Base-by-base conservation (phyloP, 2,797 vertebrate genomes). In the Moxostoma hubbsi region DNA sequence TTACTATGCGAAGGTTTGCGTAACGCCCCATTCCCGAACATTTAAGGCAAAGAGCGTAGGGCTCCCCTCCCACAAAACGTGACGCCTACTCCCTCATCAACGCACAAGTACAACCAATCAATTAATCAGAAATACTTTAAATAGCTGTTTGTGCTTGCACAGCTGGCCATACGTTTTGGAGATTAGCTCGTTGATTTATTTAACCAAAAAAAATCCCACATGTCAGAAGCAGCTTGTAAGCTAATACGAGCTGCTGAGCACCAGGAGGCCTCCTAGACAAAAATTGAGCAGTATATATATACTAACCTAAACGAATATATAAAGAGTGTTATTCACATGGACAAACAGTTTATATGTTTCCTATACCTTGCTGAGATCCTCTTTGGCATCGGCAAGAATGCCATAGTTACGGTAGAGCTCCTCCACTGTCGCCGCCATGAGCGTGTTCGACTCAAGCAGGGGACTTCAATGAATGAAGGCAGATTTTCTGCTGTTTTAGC, bases 361-460 rank as follows among this genome's bases (percentile, higher is more conserved):
- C 46, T 90, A 74, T 81, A 98, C 98, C 95, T 96, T 94, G 81
- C 94, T 94, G 66, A 97, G 93, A 86, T 96, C 92, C 61, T 99
- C 97, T 86, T 96, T 98, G 66, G 96, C 96, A 69, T 98, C 97
- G 66, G 98, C 97, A 9, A 99, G 90, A 86, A 99, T 93, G 71
- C 98, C 98, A 68, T 99, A 99, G 91, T 93, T 99, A 54, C 96
- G 96, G 87, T 99, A 99, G 2, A 99, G 94, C 88, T 99, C 97
- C 94, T 99, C 97, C 82, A 99, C 96, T 15, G 94, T 97, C 89
- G 91, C 92, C 93, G 94, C 94, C 94, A 94, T 94, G 91, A 89
- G 92, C 91, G 89, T 90, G 85, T 88, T 78, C 47, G 49, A 43
- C 51, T 58, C 61, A 67, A 71, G 61, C 66, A 36, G n/a, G 6